Percentiles rank a stretch among this genome's conserved stretches.
phyloP scores from a whole-genome alignment of 2,113 vertebrate genomes.

The Coracopsis vasa region DNA sequence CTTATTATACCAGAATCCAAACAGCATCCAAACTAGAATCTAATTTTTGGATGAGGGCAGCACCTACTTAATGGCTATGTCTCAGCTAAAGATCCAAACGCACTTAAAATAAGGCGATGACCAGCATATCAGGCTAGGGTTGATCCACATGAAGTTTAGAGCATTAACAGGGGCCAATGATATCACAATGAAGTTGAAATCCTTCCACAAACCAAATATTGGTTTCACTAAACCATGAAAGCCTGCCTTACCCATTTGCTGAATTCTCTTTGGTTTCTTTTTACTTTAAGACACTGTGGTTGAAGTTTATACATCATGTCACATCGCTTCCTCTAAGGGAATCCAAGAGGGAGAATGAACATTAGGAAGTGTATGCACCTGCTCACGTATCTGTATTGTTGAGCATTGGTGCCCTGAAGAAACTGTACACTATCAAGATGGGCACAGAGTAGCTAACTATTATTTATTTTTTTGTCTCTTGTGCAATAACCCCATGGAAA shows the following conservation, averaged over 20 bases:
- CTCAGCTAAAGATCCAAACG: background rate
- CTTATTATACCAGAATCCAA: background rate
- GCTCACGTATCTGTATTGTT: accelerated
- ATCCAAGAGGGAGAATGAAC: background rate
- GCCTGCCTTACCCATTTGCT: background rate
- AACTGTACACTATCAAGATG: background rate
- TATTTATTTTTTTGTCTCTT: background rate
- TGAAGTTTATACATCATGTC: background rate
- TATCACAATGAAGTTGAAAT: background rate
- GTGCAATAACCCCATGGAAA: background rate
- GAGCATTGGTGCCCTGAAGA: background rate
- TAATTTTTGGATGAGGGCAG: background rate
- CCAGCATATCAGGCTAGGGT: background rate
- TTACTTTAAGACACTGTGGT: background rate
- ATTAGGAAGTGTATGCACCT: background rate
- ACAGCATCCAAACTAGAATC: background rate
- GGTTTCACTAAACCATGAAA: background rate
- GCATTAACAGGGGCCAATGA: background rate
- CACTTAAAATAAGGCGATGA: background rate
- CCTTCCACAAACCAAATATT: background rate
- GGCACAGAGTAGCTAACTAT: background rate
- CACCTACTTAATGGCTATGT: background rate
- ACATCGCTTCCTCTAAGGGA: background rate
- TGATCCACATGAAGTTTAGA: background rate
- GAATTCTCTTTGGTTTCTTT: background rate